Evolutionary conservation across 2,797 vertebrate genomes (phyloP), one percentile per base, ranked within the genome.

Genomic region (Botia kubotai): DNA sequence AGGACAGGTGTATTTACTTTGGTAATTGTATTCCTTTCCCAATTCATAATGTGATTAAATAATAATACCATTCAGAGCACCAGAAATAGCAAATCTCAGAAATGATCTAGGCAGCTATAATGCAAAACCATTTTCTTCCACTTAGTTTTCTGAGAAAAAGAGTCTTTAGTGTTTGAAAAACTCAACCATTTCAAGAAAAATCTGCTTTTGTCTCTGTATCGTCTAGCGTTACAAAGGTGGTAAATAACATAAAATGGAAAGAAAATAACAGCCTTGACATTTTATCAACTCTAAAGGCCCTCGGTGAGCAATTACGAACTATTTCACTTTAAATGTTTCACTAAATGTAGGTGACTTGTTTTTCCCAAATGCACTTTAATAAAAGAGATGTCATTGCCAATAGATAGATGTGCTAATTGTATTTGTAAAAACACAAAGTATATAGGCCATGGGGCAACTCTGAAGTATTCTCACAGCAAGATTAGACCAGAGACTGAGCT

Each of bases 1-100:
- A 88, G 88, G 87, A 94, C 92, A 92, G 92, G 90, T 93, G 88
- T 94, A 93, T 94, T 95, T 93, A 93, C 92, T 91, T 90, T 89
- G 88, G 89, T 93, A 93, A 93, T 93, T 93, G 92, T 92, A 92
- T 92, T 93, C 85, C 88, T 90, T 89, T 83, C 90, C 86, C 91
- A 92, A 91, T 92, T 93, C 90, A 89, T 92, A 93, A 93, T 93
- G 87, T 86, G 88, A 92, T 93, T 93, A 92, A 93, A 94, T 91
- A 93, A 93, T 93, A 93, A 94, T 92, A 89, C 85, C 89, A 91
- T 89, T 90, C 88, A 75, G 85, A 88, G 86, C 90, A 90, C 86
- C 83, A 90, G 88, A 89, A 90, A 88, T 19, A 71, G 85, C 85
- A 89, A 87, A 92, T 92, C 87, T 91, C 82, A 82, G 79, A 87